A percentile compares a stretch with the other conserved stretches of the same genome.
Conservation (phyloP, 2,888 invertebrate genomes). For the Tetragnatha montana region DNA sequence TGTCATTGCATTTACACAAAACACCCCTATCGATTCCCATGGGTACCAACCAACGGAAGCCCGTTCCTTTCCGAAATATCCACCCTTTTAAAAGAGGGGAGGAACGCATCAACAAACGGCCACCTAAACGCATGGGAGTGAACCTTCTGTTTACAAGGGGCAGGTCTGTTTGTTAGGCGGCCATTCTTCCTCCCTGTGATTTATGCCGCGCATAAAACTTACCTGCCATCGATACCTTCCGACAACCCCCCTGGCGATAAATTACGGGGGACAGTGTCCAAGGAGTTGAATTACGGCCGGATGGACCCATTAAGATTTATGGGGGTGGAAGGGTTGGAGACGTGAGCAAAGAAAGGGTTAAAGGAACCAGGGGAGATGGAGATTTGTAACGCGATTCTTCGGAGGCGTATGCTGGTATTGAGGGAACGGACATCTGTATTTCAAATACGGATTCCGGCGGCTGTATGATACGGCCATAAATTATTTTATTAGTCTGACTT, state of each 20-base stretch:
- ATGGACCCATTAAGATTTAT: conserved; percentile 31
- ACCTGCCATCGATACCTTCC: conserved; percentile 51
- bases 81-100: conserved; percentile 1
- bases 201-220: conserved; percentile 58
- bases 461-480: too few relatives aligned
- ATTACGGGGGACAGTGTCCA: conserved; percentile 23
- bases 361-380: neutral
- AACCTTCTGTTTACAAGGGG: conserved; percentile 59
- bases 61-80: neutral
- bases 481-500: too few relatives aligned
- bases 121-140: conserved; percentile 59
- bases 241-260: conserved; percentile 25
- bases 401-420: neutral
- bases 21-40: too few relatives aligned
- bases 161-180: conserved; percentile 41
- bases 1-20: too few relatives aligned
- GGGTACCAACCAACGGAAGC: too few relatives aligned
- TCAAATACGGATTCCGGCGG: neutral
- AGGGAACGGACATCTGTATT: neutral
- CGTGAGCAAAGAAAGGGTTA: neutral
- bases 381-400: neutral
- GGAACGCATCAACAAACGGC: conserved; percentile 13
- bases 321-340: conserved; percentile 43
- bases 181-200: conserved; percentile 34
- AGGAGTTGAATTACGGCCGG: conserved; percentile 46